phyloP scores from a whole-genome alignment of 2,888 invertebrate genomes.

The Lithophane leautieri region DNA sequence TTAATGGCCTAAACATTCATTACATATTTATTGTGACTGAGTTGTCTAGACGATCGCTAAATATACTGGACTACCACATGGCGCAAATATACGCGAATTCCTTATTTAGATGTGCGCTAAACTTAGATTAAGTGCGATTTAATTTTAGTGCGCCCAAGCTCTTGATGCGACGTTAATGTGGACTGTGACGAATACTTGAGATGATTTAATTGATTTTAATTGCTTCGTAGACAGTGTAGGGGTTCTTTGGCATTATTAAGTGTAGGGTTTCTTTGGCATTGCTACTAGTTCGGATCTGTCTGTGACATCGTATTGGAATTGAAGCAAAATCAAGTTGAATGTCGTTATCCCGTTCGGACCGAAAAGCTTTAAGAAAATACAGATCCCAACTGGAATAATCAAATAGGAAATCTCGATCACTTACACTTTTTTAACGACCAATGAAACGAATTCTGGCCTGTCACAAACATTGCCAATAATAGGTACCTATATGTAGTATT shows the following conservation, averaged over 20 bases:
- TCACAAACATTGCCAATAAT: neutral
- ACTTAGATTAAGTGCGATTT: slow-evolving; percentile 68
- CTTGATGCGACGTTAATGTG: slow-evolving; percentile 59
- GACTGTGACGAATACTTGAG: slow-evolving; percentile 41
- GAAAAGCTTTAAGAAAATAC: neutral
- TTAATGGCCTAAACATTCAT: slow-evolving; percentile 53
- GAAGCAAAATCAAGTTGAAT: neutral
- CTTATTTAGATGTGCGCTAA: slow-evolving; percentile 70
- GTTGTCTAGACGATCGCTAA: slow-evolving; percentile 68
- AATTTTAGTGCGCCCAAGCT: slow-evolving; percentile 60
- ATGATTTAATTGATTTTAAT: slow-evolving; percentile 43
- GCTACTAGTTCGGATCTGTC: neutral
- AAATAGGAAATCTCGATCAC: neutral
- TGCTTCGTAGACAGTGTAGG: slow-evolving; percentile 3
- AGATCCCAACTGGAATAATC: neutral
- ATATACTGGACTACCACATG: slow-evolving; percentile 58
- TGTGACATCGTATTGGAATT: neutral
- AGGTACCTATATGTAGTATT: neutral
- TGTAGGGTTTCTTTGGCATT: neutral
- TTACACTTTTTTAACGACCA: neutral
- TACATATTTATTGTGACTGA: slow-evolving; percentile 65
- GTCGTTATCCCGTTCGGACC: neutral
- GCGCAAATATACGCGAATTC: slow-evolving; percentile 61
- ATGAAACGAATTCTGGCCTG: neutral
- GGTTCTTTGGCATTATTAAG: neutral